Base-by-base conservation (phyloP, 2,113 vertebrate genomes). In the Castor canadensis region DNA sequence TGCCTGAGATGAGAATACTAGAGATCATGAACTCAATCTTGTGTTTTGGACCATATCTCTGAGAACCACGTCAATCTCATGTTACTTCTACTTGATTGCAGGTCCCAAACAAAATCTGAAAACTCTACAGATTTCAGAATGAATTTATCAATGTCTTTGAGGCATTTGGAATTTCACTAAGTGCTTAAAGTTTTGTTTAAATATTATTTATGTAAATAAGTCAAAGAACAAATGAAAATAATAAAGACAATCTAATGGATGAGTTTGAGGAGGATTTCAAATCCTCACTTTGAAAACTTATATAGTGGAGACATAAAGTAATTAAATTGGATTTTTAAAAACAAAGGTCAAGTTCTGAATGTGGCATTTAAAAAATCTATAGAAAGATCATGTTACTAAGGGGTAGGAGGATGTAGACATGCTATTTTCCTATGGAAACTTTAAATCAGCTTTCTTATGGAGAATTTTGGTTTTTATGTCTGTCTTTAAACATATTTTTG, bases 91-190 rank as follows among this genome's bases (percentile, higher is more conserved):
- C 1, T 52, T 87, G 5, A 69, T 92, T 89, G 47, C 20, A 56
- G 20, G 73, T 84, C 67, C n/a, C 5, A 30, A 81, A 85, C 16
- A 79, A 73, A 45, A 81, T 80, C 28, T 38, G 13, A 79, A 90
- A 81, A 93, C 15, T 45, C 32, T 43, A 75, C 38, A 45, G 4
- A 79, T 87, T 92, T 83, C 60, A 87, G 26, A 91, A 81, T 87
- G 49, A 87, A 72, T 71, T 95, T 95, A 93, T 86, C 52, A 96
- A 56, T 62, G 24, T 30, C n/a, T 84, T 79, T 95, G n/a, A 88
- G 93, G 40, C 26, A 89, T 28, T 13, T 79, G 12, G 16, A 30
- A 81, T 49, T 84, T 87, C 45, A 83, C 11, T 38, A 11, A 90
- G 80, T 71, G 15, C 87, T 84, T 17, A 58, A 19, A n/a, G 12